Conservation (phyloP, 2,888 invertebrate species). For the Arctia plantaginis region DNA sequence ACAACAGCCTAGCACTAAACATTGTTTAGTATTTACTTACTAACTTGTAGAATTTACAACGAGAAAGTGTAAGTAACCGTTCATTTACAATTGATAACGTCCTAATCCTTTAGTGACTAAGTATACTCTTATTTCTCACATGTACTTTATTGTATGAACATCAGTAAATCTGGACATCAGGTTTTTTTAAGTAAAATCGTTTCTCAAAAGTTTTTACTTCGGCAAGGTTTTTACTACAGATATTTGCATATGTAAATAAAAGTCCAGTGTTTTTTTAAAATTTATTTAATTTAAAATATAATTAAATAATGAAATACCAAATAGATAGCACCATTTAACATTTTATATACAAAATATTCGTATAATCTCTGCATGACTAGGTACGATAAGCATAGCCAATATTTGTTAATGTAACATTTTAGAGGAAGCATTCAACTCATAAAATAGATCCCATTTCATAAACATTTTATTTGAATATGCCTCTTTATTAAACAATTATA, state of each 20-base stretch:
- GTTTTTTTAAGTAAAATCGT: too few relatives aligned
- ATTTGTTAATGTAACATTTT: conserved; percentile 55
- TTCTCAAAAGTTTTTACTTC: background rate
- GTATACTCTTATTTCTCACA: too few relatives aligned
- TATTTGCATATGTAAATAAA: conserved; percentile 1
- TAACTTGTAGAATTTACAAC: too few relatives aligned
- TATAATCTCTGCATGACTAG: conserved; percentile 81
- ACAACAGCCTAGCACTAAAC: too few relatives aligned
- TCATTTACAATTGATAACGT: too few relatives aligned
- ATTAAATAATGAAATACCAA: conserved; percentile 73
- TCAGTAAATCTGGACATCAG: too few relatives aligned
- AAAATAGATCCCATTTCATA: conserved; percentile 49
- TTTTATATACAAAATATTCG: conserved; percentile 84
- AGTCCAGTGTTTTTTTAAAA: conserved; percentile 61
- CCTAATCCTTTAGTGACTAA: too few relatives aligned
- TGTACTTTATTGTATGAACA: too few relatives aligned
- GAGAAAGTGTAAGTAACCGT: too few relatives aligned
- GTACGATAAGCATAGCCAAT: conserved; percentile 72
- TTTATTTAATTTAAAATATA: conserved; percentile 78
- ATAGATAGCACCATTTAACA: conserved; percentile 67
- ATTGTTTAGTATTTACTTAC: too few relatives aligned
- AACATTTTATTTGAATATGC: conserved; percentile 38
- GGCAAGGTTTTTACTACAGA: too few relatives aligned
- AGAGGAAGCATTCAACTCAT: conserved; percentile 52
- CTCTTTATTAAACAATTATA: background rate